Base-by-base conservation (phyloP, 2,888 invertebrate genomes). In the Ectobius pallidus region DNA sequence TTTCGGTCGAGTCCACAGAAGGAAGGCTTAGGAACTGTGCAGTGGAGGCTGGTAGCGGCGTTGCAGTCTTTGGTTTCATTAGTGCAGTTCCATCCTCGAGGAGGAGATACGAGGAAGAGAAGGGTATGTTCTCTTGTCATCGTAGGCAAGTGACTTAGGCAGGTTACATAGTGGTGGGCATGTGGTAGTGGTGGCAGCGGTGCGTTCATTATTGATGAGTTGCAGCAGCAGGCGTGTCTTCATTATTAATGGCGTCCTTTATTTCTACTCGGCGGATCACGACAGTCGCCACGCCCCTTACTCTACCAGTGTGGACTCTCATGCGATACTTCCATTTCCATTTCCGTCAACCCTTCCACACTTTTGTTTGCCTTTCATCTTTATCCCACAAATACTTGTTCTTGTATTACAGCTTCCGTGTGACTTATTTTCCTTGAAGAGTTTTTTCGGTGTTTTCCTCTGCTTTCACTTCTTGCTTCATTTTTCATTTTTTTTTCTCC, bases 131-230 rank as follows among this genome's bases (percentile, higher is more conserved):
- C 34, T 11, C 34, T 34, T 34, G 34, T 34, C 34, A 34, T 34
- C 34, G n/a, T 25, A 22, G 14, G 11, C 25, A 52, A 25, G 11
- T 22, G 25, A 25, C 25, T 52, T 7, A 18, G 25, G 7, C 3
- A 18, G 52, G 52, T 52, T 52, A 52, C 25, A 25, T 52, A 52
- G 14, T 25, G 52, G 52, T 22, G 6, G 52, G 7, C 25, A 25
- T 25, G 52, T 52, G 52, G 25, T 52, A 20, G 20, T 11, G 7
- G 49, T 52, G 14, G 52, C 20, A 27, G 18, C 9, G 22, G 27
- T 55, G n/a, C 22, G 42, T 63, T 63, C 63, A 63, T 63, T 63
- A 63, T 63, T 63, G 63, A 63, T 63, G 63, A 63, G 63, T 22
- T 42, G 61, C 32, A 32, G 61, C 4, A 14, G 63, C 42, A 42